These are phyloP conservation scores for Caenorhabditis sinica DNA, from an alignment of 2,888 invertebrate species.

Conservation along the genomic window DNA sequence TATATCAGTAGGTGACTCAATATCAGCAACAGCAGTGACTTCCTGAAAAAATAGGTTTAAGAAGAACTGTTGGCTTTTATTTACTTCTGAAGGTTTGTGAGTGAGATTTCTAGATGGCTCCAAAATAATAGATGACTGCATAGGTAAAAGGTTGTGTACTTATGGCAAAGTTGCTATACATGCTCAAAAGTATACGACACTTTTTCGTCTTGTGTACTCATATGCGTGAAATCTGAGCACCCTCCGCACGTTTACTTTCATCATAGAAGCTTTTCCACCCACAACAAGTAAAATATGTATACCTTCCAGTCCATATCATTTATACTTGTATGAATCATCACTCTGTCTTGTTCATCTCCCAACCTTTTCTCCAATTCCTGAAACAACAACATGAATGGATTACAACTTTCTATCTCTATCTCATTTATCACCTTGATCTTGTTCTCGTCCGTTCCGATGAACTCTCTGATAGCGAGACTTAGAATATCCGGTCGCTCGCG, in stretches of 20 bases:
- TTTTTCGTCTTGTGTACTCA: background rate
- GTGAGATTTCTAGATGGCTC: too few relatives aligned
- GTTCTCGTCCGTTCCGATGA: slow-evolving; percentile 40
- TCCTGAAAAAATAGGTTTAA: slow-evolving; percentile 38
- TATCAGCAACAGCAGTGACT: slow-evolving; percentile 75
- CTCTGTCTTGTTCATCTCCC: slow-evolving; percentile 62
- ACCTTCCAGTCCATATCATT: slow-evolving; percentile 75
- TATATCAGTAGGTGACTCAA: slow-evolving; percentile 75
- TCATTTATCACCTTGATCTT: slow-evolving; percentile 52
- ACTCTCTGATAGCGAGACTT: slow-evolving; percentile 71
- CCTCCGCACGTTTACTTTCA: background rate
- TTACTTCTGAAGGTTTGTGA: too few relatives aligned
- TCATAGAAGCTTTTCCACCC: background rate
- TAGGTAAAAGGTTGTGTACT: too few relatives aligned
- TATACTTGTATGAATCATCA: slow-evolving; percentile 73
- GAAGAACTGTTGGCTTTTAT: too few relatives aligned
- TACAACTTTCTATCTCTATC: background rate
- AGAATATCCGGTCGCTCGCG: slow-evolving; percentile 74
- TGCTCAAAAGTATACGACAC: background rate
- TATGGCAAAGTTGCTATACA: too few relatives aligned
- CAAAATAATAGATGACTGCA: too few relatives aligned
- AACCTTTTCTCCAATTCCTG: slow-evolving; percentile 69
- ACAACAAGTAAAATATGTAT: too few relatives aligned
- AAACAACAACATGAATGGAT: slow-evolving; percentile 42
- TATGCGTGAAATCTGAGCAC: slow-evolving; percentile 6